Percentiles rank a stretch among this genome's conserved stretches.
These are phyloP conservation scores for Myotis pilosus DNA, from an alignment of 2,797 vertebrate species.

Conservation along the genomic window DNA sequence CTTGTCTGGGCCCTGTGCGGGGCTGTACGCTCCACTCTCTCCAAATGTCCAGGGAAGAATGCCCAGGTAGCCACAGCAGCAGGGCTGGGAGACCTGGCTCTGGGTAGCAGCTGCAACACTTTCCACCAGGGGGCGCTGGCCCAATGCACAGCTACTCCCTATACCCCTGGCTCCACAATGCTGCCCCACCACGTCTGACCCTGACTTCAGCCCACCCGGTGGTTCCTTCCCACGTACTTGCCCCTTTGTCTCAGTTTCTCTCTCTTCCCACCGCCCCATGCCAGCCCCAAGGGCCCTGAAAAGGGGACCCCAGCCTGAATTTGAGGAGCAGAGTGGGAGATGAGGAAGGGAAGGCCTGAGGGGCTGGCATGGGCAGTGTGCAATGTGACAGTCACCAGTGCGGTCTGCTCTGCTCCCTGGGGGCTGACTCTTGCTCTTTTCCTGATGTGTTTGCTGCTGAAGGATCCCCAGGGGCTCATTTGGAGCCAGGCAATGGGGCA, in stretches of 20 bases:
- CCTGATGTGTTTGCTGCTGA: constrained; percentile 45
- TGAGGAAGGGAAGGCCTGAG: not conserved
- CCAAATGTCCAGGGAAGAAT: not conserved
- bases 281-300: not conserved
- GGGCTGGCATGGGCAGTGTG: not conserved
- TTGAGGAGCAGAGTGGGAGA: not conserved
- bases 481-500: constrained; percentile 36
- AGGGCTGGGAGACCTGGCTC: not conserved
- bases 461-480: constrained; percentile 50
- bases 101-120: not conserved
- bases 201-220: not conserved
- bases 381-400: not conserved
- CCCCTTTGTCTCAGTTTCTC: not conserved
- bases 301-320: not conserved
- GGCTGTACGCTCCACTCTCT: no score
- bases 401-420: not conserved
- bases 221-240: not conserved
- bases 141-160: not conserved
- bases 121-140: constrained; percentile 33
- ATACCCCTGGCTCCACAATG: not conserved
- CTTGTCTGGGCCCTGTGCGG: not conserved
- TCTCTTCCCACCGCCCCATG: not conserved
- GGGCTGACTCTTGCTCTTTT: constrained; percentile 44
- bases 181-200: not conserved
- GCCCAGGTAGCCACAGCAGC: not conserved